These are phyloP conservation scores for Okamejei kenojei DNA, from an alignment of 2,797 vertebrate species.

Conservation along the genomic window DNA sequence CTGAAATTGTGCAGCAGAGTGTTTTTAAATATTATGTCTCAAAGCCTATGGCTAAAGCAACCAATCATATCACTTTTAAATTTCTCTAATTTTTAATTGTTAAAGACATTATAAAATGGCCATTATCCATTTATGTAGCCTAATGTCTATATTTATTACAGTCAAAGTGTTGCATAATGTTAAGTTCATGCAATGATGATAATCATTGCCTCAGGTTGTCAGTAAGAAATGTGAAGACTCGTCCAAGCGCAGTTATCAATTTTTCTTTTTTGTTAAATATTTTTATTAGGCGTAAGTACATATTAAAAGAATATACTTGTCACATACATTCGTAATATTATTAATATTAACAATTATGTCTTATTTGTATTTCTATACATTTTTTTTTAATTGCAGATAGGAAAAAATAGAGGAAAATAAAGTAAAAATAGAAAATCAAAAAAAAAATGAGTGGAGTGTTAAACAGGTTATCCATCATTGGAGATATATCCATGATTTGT, in stretches of 20 bases:
- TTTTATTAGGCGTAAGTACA: no score
- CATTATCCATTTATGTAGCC: not conserved
- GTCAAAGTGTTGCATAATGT: slow-evolving; percentile 6
- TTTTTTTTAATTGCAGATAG: no score
- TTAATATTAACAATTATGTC: no score
- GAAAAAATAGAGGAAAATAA: no score
- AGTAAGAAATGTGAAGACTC: not conserved
- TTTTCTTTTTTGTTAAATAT: no score
- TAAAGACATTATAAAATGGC: slow-evolving; percentile 5
- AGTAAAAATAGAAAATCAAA: no score
- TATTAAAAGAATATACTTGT: no score
- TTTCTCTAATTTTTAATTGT: slow-evolving; percentile 28
- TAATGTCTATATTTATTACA: not conserved
- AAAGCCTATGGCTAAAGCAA: not conserved
- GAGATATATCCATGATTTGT: no score
- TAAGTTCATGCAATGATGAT: not conserved
- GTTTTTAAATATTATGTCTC: not conserved
- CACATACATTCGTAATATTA: no score
- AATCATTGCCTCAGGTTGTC: not conserved
- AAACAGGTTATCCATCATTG: no score
- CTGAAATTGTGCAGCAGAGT: not conserved
- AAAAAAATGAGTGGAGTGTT: no score
- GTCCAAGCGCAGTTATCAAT: not conserved
- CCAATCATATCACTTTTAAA: not conserved
- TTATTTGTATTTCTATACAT: no score